Conservation (phyloP, 1,140 invertebrate species). For the Lepidurus apus region DNA sequence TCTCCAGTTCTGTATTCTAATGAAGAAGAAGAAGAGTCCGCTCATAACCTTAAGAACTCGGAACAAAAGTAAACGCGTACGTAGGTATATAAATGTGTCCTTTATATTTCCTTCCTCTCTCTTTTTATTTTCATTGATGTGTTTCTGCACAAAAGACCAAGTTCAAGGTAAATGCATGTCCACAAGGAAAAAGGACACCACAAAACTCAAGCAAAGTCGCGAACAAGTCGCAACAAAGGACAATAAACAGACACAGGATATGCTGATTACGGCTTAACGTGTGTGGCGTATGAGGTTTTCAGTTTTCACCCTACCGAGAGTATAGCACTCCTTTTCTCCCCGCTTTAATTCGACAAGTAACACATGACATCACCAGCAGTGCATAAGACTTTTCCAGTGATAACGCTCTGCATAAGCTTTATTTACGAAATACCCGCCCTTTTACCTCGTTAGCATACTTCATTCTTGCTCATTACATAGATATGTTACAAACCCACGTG, state of each 20-base stretch:
- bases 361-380: not conserved
- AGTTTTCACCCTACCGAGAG: not conserved
- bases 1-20: not conserved
- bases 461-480: conserved; percentile 12
- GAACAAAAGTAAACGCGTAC: too few species aligned
- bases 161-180: not conserved
- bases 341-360: not conserved
- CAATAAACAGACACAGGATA: not conserved
- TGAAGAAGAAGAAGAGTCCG: too few species aligned
- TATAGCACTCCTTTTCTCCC: not conserved
- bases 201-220: not conserved
- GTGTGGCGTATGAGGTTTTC: not conserved
- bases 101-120: not conserved
- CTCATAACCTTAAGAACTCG: too few species aligned
- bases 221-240: not conserved
- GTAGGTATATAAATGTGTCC: not conserved
- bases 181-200: not conserved
- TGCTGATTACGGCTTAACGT: not conserved
- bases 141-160: not conserved
- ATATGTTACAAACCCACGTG: not conserved
- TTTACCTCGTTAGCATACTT: conserved; percentile 22
- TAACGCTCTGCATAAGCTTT: not conserved
- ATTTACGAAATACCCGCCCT: not conserved
- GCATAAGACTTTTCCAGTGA: not conserved
- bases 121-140: not conserved